Evolutionary conservation across 2,113 vertebrate species (phyloP), one percentile per base, ranked within the genome.

Genomic region (Marmota flaviventris): DNA sequence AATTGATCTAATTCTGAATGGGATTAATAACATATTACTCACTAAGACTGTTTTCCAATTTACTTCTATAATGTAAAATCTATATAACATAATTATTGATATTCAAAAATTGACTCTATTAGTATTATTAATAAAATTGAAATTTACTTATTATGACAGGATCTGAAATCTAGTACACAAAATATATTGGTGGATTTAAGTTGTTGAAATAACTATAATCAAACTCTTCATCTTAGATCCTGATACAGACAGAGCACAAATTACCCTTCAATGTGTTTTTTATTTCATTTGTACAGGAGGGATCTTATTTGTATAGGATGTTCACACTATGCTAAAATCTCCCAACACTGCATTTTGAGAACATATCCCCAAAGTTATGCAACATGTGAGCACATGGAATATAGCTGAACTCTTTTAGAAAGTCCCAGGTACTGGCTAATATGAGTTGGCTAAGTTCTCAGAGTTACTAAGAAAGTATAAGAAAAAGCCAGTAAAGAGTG

Each of bases 111-210:
- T 72, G 29, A 72, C 34, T 58, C 42, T 76, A 37, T 58, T 65
- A 78, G n/a, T 63, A 58, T 69, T 87, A 79, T 11, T 81, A 78
- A 70, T 79, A 86, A 85, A 93, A 84, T 83, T 56, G 89, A 78
- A 67, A 10, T 61, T 92, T 58, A 56, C 81, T 87, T 5, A 72
- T 70, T 58, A 75, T 9, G 22, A 70, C 16, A 51, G 18, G 20
- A 81, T 37, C 51, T 79, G 58, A 85, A 94, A 85, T 42, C 22
- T 70, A 32, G 51, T 29, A 73, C 24, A 27, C 0, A 32, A 22
- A 10, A 58, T 27, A 7, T 8, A 34, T 11, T 89, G 13, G 34
- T 61, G 1, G 10, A 39, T 88, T 91, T 45, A 6, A 94, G 22
- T 5, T 37, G 3, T 24, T 84, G 10, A 83, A 76, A 56, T 70